phyloP scores from a whole-genome alignment of 2,113 vertebrate species.

The Notarius lentiginosus region DNA sequence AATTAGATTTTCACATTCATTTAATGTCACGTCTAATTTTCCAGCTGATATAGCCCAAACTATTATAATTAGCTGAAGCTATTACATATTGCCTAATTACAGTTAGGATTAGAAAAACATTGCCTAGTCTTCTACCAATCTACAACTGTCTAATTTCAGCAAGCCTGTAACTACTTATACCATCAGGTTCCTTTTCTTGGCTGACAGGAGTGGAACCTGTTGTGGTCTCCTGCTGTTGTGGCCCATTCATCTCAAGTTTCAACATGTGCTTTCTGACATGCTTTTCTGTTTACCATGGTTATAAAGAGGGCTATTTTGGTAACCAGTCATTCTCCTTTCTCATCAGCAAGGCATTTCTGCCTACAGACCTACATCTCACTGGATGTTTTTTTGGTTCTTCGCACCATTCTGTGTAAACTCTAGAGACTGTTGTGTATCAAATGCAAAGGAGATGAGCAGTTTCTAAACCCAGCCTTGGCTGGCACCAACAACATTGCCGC shows the following conservation, averaged over 20 bases:
- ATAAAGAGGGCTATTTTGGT: not conserved
- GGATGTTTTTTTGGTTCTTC: not conserved
- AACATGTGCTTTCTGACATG: not conserved
- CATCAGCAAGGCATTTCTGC: not conserved
- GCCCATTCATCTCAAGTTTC: not conserved
- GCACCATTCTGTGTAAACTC: not conserved
- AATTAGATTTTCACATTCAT: constrained; percentile 7
- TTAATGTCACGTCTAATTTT: not conserved
- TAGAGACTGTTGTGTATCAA: not conserved
- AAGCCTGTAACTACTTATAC: not conserved
- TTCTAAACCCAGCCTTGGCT: not conserved
- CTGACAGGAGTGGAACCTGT: not conserved
- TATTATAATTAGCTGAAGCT: not conserved
- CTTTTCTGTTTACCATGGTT: not conserved
- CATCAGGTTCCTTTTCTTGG: not conserved
- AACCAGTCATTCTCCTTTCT: not conserved
- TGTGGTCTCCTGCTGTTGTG: not conserved
- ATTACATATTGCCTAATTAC: constrained; percentile 4
- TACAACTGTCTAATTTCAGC: not conserved
- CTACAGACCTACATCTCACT: not conserved
- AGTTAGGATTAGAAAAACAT: not conserved
- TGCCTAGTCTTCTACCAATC: not conserved
- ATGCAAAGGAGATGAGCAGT: not conserved
- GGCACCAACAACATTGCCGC: not conserved
- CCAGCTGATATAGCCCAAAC: not conserved